phyloP scores from a whole-genome alignment of 2,113 vertebrate species.

The Xenus cinereus region DNA sequence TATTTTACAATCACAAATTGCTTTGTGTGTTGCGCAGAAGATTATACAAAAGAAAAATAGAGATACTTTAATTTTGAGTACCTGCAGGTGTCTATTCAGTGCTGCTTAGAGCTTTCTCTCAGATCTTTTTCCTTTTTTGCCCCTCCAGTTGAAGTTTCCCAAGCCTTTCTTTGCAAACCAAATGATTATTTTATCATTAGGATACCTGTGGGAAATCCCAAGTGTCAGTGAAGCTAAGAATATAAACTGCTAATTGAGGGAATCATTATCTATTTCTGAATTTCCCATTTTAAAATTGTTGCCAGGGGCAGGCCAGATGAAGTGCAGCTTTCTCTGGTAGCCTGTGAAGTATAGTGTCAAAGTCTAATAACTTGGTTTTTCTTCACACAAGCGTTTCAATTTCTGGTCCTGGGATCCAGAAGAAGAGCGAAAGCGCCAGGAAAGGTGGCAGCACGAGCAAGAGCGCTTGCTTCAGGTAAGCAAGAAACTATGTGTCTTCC shows the following conservation, averaged over 20 bases:
- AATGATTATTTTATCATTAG: background rate
- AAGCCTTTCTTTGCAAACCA: background rate
- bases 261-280: background rate
- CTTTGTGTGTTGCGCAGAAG: background rate
- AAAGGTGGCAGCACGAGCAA: constrained; percentile 96
- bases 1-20: background rate
- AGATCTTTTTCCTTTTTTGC: background rate
- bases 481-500: background rate
- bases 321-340: background rate
- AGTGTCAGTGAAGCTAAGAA: background rate
- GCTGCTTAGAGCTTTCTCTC: background rate
- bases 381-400: constrained; percentile 79
- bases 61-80: background rate
- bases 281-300: background rate
- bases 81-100: background rate
- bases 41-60: background rate
- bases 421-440: constrained; percentile 93
- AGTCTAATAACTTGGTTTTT: constrained; percentile 45
- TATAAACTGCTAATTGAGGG: background rate
- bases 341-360: background rate
- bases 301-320: background rate
- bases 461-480: constrained; percentile 94
- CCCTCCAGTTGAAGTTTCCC: background rate
- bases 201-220: background rate
- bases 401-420: constrained; percentile 96